Evolutionary conservation across 2,113 vertebrate genomes (phyloP).

Genomic region (Oceanodroma tethys): DNA sequence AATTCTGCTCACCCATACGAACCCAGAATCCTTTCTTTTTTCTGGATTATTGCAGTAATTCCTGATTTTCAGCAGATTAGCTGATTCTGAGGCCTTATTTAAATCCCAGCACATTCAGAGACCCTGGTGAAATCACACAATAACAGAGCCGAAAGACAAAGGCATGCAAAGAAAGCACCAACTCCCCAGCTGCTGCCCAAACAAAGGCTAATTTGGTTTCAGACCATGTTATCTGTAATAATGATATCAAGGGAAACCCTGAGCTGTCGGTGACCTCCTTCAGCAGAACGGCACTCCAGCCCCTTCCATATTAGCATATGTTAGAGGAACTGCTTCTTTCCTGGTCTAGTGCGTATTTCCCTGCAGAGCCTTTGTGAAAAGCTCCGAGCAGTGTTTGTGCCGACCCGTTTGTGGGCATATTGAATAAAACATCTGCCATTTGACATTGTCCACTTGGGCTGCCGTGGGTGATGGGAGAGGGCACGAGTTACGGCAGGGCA

Average conservation of each 20-base stretch:
- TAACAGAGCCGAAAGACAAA: not conserved
- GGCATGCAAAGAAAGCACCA: not conserved
- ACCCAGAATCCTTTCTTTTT: not conserved
- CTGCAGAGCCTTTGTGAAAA: not conserved
- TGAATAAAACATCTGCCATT: constrained; percentile 29
- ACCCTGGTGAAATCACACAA: not conserved
- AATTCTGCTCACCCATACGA: not conserved
- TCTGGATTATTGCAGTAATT: not conserved
- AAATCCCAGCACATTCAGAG: not conserved
- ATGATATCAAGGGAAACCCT: not conserved
- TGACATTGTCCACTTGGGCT: not conserved
- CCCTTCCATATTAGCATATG: not conserved
- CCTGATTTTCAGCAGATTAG: not conserved
- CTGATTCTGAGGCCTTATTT: not conserved
- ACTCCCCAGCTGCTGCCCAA: not conserved
- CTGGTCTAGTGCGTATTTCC: not conserved
- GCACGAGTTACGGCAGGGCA: not conserved
- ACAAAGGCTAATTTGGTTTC: constrained; percentile 34
- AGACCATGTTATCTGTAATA: not conserved
- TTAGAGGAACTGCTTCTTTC: not conserved
- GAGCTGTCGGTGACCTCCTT: not conserved
- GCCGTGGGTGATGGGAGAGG: not conserved
- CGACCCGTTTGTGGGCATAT: not conserved
- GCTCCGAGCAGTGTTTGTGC: not conserved
- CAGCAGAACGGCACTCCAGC: not conserved